These are phyloP conservation scores for Eonycteris spelaea DNA, from an alignment of 2,113 vertebrate species.

Conservation along the genomic window DNA sequence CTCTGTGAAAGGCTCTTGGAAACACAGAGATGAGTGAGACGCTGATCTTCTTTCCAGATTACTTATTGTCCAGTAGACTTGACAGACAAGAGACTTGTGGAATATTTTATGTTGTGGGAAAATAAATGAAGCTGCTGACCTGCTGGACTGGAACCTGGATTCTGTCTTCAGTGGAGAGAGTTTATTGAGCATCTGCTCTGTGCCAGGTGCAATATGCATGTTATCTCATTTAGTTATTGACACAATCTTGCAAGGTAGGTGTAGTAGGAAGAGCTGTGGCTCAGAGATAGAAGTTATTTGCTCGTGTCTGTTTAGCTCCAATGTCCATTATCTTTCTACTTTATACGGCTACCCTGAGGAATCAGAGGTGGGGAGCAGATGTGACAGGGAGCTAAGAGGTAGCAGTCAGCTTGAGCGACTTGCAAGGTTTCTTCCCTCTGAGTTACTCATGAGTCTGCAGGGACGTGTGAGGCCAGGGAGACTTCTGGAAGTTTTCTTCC, in stretches of 20 bases:
- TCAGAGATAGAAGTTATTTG: background rate
- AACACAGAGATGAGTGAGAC: background rate
- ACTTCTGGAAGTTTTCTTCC: background rate
- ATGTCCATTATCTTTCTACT: background rate
- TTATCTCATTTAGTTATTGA: background rate
- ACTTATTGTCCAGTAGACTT: background rate
- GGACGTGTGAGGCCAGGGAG: background rate
- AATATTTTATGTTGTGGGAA: background rate
- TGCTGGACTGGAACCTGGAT: background rate
- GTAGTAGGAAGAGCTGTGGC: background rate
- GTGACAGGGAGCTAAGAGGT: background rate
- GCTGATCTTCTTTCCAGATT: background rate
- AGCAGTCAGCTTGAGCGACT: background rate
- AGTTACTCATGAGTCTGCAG: background rate
- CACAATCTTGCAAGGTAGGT: background rate
- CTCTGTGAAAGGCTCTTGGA: no score
- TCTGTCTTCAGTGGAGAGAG: background rate
- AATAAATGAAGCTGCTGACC: background rate
- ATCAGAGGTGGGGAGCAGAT: background rate
- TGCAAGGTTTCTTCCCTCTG: background rate
- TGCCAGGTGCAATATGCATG: fast-evolving
- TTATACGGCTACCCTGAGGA: background rate
- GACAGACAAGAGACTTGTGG: background rate
- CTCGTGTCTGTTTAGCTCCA: background rate
- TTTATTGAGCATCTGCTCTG: background rate